Conservation (phyloP, 1,140 invertebrate species). For the Maniola jurtina region DNA sequence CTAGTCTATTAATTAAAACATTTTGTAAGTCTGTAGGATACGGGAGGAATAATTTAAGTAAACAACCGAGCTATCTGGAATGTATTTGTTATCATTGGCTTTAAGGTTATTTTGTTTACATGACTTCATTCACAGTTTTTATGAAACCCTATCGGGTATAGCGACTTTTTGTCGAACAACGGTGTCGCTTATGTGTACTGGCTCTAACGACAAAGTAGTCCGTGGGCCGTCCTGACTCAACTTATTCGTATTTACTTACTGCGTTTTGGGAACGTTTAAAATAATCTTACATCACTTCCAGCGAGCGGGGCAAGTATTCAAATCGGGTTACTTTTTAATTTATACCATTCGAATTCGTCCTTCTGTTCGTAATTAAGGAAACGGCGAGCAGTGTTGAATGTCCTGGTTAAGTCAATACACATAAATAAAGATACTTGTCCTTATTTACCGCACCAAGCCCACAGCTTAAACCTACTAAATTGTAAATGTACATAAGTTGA, state of each 20-base stretch:
- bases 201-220: neutral
- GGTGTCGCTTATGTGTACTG: neutral
- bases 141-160: too few relatives aligned
- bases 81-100: too few relatives aligned
- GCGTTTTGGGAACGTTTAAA: neutral
- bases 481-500: too few relatives aligned
- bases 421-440: neutral
- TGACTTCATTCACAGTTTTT: too few relatives aligned
- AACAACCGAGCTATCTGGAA: too few relatives aligned
- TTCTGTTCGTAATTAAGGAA: constrained; percentile 10
- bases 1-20: too few relatives aligned
- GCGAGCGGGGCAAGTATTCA: neutral
- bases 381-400: neutral
- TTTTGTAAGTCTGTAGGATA: too few relatives aligned
- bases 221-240: constrained; percentile 11
- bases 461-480: too few relatives aligned
- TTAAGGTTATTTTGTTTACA: too few relatives aligned
- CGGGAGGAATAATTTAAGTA: too few relatives aligned
- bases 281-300: constrained; percentile 6
- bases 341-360: constrained; percentile 1
- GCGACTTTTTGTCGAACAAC: neutral
- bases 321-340: constrained; percentile 7
- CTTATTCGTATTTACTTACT: constrained; percentile 2
- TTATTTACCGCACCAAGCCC: too few relatives aligned
- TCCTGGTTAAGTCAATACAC: neutral